These are phyloP conservation scores for Acronicta aceris DNA, from an alignment of 2,888 invertebrate species.

Conservation along the genomic window DNA sequence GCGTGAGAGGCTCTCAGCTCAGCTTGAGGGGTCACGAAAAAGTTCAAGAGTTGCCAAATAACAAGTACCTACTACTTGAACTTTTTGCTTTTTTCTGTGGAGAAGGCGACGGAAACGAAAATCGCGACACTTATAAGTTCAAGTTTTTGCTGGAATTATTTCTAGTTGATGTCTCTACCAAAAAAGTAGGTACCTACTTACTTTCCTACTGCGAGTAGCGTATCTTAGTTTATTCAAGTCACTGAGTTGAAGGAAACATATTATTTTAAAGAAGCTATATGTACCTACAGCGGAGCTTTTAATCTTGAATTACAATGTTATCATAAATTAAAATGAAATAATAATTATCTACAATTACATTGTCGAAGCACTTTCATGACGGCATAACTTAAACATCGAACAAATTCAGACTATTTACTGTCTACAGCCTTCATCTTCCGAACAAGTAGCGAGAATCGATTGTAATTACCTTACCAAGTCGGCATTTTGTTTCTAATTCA, in stretches of 20 bases:
- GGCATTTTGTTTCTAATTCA: conserved; percentile 48
- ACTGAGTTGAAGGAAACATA: too few species aligned
- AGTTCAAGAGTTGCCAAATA: conserved; percentile 29
- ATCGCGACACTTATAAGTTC: conserved; percentile 6
- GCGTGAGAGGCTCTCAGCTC: conserved; percentile 23
- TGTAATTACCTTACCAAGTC: conserved; percentile 43
- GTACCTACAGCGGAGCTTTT: too few species aligned
- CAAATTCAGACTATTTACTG: conserved; percentile 21
- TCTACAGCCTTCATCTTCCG: conserved; percentile 24
- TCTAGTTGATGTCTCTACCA: too few species aligned
- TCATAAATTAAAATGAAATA: background rate
- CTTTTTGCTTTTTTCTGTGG: conserved; percentile 9
- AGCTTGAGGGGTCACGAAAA: conserved; percentile 14
- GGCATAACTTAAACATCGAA: background rate
- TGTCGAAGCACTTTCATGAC: background rate
- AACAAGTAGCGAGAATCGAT: conserved; percentile 28
- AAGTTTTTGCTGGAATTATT: background rate
- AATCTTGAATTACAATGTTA: too few species aligned
- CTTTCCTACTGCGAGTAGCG: too few species aligned
- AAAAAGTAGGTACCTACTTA: too few species aligned
- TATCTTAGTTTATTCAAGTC: too few species aligned
- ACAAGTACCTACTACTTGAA: conserved; percentile 34
- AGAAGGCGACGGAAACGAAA: background rate
- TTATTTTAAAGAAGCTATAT: too few species aligned
- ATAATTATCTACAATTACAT: background rate